Percentiles rank a stretch among this genome's conserved stretches.
Conservation (phyloP, 2,888 invertebrate genomes). For the Phengaris alcon region DNA sequence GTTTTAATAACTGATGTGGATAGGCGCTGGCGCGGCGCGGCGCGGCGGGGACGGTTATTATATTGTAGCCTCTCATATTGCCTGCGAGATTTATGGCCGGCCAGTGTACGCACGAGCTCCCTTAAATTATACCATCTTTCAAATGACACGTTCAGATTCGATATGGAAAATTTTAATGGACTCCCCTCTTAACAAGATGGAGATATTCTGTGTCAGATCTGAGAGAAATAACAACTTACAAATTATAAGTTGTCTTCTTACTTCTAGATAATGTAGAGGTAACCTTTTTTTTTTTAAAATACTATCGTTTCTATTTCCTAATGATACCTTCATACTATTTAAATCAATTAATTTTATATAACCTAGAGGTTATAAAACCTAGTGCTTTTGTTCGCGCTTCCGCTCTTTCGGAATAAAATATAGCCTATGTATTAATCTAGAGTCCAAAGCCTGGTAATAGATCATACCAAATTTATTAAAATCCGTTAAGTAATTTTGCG, state of each 20-base stretch:
- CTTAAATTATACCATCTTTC: slow-evolving; percentile 32
- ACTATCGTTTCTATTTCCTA: not conserved
- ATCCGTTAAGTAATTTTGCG: too few species aligned
- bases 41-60: slow-evolving; percentile 61
- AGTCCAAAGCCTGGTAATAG: too few species aligned
- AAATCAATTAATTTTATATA: not conserved
- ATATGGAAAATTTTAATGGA: not conserved
- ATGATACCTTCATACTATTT: not conserved
- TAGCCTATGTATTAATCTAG: too few species aligned
- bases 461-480: too few species aligned
- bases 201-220: not conserved
- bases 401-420: too few species aligned
- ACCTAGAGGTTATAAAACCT: too few species aligned
- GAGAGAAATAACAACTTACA: too few species aligned
- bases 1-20: slow-evolving; percentile 37
- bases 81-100: slow-evolving; percentile 62
- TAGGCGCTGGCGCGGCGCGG: slow-evolving; percentile 48
- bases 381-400: too few species aligned
- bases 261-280: too few species aligned
- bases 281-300: not conserved
- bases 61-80: slow-evolving; percentile 70
- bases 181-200: not conserved
- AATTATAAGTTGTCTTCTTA: too few species aligned
- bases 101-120: slow-evolving; percentile 34
- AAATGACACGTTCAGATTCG: slow-evolving; percentile 19